Base-by-base conservation (phyloP, 2,797 vertebrate genomes). In the Chloroceryle amazona region DNA sequence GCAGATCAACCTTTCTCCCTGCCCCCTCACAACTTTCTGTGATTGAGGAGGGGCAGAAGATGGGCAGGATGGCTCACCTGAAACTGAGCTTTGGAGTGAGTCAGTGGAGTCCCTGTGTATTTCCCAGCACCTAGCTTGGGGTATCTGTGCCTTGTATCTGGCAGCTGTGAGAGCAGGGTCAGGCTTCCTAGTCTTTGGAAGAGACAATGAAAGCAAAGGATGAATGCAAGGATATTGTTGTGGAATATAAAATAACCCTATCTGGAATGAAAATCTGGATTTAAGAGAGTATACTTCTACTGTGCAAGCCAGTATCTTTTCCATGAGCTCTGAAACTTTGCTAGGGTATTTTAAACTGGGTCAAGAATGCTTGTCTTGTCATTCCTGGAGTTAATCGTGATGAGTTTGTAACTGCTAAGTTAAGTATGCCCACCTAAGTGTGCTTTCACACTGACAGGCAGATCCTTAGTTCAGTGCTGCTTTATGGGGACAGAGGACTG, bases 141-240 rank as follows among this genome's bases (percentile, higher is more conserved):
- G 2, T 74, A 41, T 65, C 41, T 79, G 7, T 0, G 0, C 47
- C 52, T 75, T 1, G 0, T 52, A 11, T 47, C 13, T 73, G 51
- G 12, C 51, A 68, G 79, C 71, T 94, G 25, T 39, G 49, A 13
- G 65, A 25, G 78, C 44, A 49, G 39, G 62, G n/a, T 4, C 20
- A 9, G 28, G 33, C 42, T 80, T 85, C 7, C 44, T 78, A 11
- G 35, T 61, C 22, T 72, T 28, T 81, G 44, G 3, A 13, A 49
- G 49, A 61, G 54, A 52, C 31, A 37, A 19, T 8, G 7, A 71
- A 81, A 87, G 41, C 39, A 46, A 61, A 86, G 41, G 22, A 71
- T 15, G 42, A 79, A 35, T 41, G 49, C 12, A 41, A 26, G 16
- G 22, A 21, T 76, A 10, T 18, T 65, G 12, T 37, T 35, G 13